Base-by-base conservation (phyloP, 2,888 invertebrate species). In the Ellobium chinense region DNA sequence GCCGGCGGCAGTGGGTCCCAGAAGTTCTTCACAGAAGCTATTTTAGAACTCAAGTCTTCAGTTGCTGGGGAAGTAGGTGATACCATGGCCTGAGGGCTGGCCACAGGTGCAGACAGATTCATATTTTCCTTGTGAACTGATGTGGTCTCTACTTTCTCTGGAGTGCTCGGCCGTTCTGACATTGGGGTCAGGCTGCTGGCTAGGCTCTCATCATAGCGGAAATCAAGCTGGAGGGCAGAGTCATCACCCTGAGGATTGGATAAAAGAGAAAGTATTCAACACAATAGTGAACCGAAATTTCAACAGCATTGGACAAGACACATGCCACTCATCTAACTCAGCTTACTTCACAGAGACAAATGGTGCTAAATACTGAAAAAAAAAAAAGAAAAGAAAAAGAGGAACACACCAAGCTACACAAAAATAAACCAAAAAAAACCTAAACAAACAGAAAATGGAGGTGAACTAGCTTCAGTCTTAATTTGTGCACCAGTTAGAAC, bases 11-110 rank as follows among this genome's bases (percentile, higher is more conserved):
- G 85, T 2, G 84, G 88, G 60, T 92, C 93, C 93, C 93, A 93
- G 24, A 95, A 95, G 88, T 96, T 97, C 93, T 98, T 98, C 65
- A 98, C 98, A 85, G 97, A 97, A 56, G 97, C 97, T 88, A 98
- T 98, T 94, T 98, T 98, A 94, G 97, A 95, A 94, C 97, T 97
- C 86, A 98, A 95, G 93, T 98, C 98, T 58, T 97, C 97, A 58
- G 97, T 96, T 85, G 96, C 95, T 27, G 96, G 96, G 1, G 91
- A 91, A 3, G 90, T 89, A 3, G 91, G 90, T 7, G 87, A 87
- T 9, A 83, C 84, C 29, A 86, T 84, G 60, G 84, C 63, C 60
- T 83, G 46, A 74, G 82, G 66, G 68, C 56, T 74, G 27, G 77
- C 31, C n/a, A 36, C 69, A 24, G 78, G 72, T 46, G 69, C 60